Base-by-base conservation (phyloP, 1,140 invertebrate genomes). In the Charaxes varanes region DNA sequence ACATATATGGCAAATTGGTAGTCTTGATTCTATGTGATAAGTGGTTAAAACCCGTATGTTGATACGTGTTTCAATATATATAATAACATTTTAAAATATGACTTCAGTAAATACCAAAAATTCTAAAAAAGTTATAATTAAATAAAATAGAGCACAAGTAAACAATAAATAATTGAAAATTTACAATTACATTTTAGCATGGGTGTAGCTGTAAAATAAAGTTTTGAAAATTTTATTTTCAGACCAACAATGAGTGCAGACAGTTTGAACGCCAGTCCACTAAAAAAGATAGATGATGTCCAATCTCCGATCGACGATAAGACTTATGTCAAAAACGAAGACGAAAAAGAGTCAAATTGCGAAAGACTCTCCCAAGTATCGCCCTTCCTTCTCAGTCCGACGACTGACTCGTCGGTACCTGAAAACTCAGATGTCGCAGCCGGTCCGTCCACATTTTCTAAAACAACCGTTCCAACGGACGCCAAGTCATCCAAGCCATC, bases 211-310 rank as follows among this genome's bases (percentile, higher is more conserved):
- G n/a, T 3, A 28, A 24, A 8, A 7, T 27, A 33, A 6, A 15
- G 16, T 28, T 16, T 40, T 31, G 37, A 49, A 27, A 32, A 24
- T 42, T 40, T 46, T 62, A 53, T 30, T 49, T 46, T 18, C 63
- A 85, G 83, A 56, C 52, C 68, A 12, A 83, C 80, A 32, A 81
- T 85, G 71, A 84, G 80, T 41, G 77, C 72, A 19, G 83, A 85
- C 48, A 85, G 84, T 42, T 57, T 85, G 15, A 84, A 84, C 56
- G 69, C 57, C 40, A 82, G 71, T 31, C 70, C 67, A 0, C 46
- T 57, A 10, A 77, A 76, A 33, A 59, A 66, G 12, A 24, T 42
- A 15, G 34, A 40, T 2, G 46, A 57, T 31, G 38, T 48, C 6
- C 50, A 56, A 4, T 44, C 48, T 1, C 49, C 71, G 1, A 62